A percentile compares a stretch with the other conserved stretches of the same genome.
phyloP scores from a whole-genome alignment of 2,888 invertebrate genomes.

The Physocephala rufipes region DNA sequence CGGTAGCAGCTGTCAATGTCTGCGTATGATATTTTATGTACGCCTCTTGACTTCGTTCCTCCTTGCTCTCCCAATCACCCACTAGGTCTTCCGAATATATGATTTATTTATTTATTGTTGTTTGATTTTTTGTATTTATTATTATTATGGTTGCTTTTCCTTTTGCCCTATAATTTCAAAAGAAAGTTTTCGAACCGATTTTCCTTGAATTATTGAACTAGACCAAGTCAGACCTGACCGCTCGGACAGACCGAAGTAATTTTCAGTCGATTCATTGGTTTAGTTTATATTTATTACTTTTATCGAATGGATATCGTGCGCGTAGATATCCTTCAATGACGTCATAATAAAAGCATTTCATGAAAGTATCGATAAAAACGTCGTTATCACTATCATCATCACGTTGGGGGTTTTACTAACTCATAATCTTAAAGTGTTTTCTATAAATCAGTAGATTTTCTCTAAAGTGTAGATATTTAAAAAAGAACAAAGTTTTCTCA shows the following conservation, averaged over 20 bases:
- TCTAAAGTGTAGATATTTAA: too few relatives aligned
- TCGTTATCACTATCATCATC: too few relatives aligned
- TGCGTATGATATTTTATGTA: not conserved
- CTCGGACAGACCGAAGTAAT: conserved; percentile 14
- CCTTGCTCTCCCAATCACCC: not conserved
- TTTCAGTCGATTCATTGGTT: conserved; percentile 44
- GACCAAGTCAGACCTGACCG: not conserved
- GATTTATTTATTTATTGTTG: conserved; percentile 27
- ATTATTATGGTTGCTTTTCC: conserved; percentile 35
- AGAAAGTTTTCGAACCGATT: not conserved
- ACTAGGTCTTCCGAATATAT: not conserved
- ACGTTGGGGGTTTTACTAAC: too few relatives aligned
- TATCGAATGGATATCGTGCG: conserved; percentile 64
- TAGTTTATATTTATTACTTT: conserved; percentile 66
- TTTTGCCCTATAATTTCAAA: conserved; percentile 8
- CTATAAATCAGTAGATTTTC: too few relatives aligned
- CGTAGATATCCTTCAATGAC: not conserved
- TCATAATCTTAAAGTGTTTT: too few relatives aligned
- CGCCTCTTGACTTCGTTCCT: not conserved
- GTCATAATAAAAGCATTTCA: too few relatives aligned
- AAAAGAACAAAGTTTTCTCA: too few relatives aligned
- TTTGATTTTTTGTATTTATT: conserved; percentile 34
- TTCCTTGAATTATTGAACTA: not conserved
- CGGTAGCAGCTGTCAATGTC: conserved; percentile 3
- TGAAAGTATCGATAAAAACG: too few relatives aligned